These are phyloP conservation scores for Nymphalis polychloros DNA, from an alignment of 2,888 invertebrate genomes.

Conservation along the genomic window DNA sequence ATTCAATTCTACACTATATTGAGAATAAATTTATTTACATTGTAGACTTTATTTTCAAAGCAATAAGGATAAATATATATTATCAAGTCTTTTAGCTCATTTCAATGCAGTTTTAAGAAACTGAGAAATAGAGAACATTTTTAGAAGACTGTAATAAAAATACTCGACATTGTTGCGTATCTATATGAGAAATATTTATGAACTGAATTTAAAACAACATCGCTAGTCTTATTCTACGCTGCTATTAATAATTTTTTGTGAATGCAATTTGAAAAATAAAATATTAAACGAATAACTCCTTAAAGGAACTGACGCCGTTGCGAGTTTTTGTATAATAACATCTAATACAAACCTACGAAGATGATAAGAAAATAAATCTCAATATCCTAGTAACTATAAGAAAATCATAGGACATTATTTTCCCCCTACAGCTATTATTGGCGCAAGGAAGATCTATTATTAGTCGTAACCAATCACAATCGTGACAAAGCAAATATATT, in stretches of 20 bases:
- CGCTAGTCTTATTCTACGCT: not conserved
- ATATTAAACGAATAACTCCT: not conserved
- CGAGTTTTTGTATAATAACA: too few species aligned
- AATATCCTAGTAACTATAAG: not conserved
- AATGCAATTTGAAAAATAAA: not conserved
- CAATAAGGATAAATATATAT: not conserved
- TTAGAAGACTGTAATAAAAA: slow-evolving; percentile 18
- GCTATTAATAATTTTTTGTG: slow-evolving; percentile 1
- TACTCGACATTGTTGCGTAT: slow-evolving; percentile 9
- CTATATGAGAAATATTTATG: slow-evolving; percentile 13
- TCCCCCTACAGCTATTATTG: too few species aligned
- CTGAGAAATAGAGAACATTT: slow-evolving; percentile 13
- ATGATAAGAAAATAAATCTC: not conserved
- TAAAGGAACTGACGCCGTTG: not conserved
- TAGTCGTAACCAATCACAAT: slow-evolving; percentile 8
- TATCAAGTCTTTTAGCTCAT: slow-evolving; percentile 14
- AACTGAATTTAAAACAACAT: slow-evolving; percentile 11
- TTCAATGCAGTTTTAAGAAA: slow-evolving; percentile 14
- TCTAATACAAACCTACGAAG: too few species aligned
- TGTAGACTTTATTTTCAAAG: slow-evolving; percentile 17
- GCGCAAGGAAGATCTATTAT: not conserved
- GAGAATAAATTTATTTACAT: not conserved
- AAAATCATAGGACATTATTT: not conserved
- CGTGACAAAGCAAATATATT: slow-evolving; percentile 16
- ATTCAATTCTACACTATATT: slow-evolving; percentile 1